These are phyloP conservation scores for Zaprionus lineosus DNA, from an alignment of 2,888 invertebrate genomes.

Conservation along the genomic window DNA sequence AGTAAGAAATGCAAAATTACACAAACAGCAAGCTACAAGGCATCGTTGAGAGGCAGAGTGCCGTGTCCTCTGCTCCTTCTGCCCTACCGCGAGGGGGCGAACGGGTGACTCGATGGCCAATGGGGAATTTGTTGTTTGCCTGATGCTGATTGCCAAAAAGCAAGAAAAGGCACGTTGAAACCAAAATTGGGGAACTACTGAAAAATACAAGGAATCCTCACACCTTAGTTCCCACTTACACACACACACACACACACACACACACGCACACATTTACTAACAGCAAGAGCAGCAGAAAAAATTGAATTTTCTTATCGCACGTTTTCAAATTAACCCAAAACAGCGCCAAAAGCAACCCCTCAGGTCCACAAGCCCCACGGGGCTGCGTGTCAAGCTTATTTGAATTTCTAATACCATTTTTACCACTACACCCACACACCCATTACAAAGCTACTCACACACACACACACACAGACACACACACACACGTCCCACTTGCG, in stretches of 20 bases:
- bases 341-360: constrained; percentile 25
- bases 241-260: background rate
- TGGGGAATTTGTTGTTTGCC: constrained; percentile 66
- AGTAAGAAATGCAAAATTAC: constrained; percentile 57
- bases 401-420: constrained; percentile 51
- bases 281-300: constrained; percentile 33
- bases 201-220: no score
- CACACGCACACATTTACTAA: constrained; percentile 18
- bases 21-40: constrained; percentile 19
- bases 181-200: constrained; percentile 27
- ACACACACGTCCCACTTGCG: constrained; percentile 11
- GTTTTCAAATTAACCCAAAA: constrained; percentile 70
- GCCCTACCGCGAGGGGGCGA: constrained; percentile 1
- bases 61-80: no score
- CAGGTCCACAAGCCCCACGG: constrained; percentile 9
- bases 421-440: background rate
- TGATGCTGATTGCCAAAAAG: constrained; percentile 70
- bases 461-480: background rate
- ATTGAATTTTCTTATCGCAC: constrained; percentile 70
- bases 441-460: background rate
- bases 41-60: constrained; percentile 25
- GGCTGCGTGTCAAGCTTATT: constrained; percentile 50
- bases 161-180: constrained; percentile 20
- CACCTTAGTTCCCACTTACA: no score
- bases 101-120: constrained; percentile 19